phyloP scores from a whole-genome alignment of 1,140 invertebrate genomes.

The Drosophila ercepeae region DNA sequence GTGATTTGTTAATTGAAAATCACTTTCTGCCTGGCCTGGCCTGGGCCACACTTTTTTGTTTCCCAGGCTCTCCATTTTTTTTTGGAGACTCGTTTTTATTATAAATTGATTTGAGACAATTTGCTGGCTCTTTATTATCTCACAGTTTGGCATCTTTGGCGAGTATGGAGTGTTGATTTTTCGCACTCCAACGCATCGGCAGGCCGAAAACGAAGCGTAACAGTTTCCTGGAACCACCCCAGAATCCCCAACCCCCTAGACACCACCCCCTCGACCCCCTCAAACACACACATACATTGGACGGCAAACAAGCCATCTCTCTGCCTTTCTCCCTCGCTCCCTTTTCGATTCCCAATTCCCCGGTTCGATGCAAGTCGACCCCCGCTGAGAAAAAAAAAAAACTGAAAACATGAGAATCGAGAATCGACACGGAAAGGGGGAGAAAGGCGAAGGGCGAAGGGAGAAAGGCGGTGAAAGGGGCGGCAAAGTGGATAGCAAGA shows the following conservation, averaged over 20 bases:
- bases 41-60: neutral
- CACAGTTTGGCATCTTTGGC: neutral
- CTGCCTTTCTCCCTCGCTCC: neutral
- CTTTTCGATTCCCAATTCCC: neutral
- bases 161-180: slow-evolving; percentile 41
- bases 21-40: slow-evolving; percentile 19
- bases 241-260: neutral
- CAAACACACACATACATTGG: slow-evolving; percentile 4
- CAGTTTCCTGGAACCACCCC: slow-evolving; percentile 4
- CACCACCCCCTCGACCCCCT: neutral
- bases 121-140: neutral
- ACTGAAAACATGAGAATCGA: slow-evolving; percentile 2
- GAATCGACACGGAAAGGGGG: neutral
- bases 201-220: slow-evolving; percentile 12
- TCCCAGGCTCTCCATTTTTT: neutral
- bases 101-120: neutral
- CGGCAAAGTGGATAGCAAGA: neutral
- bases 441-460: neutral
- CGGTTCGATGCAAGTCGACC: slow-evolving; percentile 15
- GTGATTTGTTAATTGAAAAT: slow-evolving; percentile 66
- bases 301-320: slow-evolving; percentile 27
- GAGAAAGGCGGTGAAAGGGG: neutral
- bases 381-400: slow-evolving; percentile 19
- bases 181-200: slow-evolving; percentile 37
- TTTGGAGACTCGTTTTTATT: neutral